Evolutionary conservation across 2,797 vertebrate species (phyloP), one percentile per base, ranked within the genome.

Genomic region (Serranus cabrilla): DNA sequence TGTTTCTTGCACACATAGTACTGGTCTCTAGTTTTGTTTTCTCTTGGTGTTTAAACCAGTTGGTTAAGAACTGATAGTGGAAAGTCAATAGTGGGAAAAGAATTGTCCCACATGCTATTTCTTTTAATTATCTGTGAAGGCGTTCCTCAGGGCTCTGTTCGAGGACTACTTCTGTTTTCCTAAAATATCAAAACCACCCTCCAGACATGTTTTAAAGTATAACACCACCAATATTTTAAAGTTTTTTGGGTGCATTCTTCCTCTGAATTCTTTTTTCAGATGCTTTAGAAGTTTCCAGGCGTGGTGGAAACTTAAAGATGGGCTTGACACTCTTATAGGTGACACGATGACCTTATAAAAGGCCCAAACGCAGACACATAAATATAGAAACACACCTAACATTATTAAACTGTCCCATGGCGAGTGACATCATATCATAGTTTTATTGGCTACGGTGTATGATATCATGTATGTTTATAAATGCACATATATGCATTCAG

Each of bases 261-360:
- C 49, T 31, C 60, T 59, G 18, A 16, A 43, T 43, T 61, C 5
- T 56, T 20, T n/a, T 21, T 34, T 46, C 7, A 1, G 3, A 39
- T 12, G 9, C 56, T 58, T 27, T 11, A 16, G 17, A 69, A 16
- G 31, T 71, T 72, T 71, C 39, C 51, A 20, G 4, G n/a, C 7
- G 0, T 31, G 49, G 18, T 81, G 74, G 71, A 83, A 76, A 80
- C 58, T 65, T 57, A 20, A 74, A 56, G 37, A 65, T 11, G 27
- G 46, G 60, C 47, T 57, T 65, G 25, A 51, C 42, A 54, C 18
- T 16, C 43, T 75, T 66, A 76, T 7, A 63, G 52, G 49, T 13
- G 27, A 61, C 56, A 63, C 1, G 2, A 31, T 84, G 84, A 85
- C 81, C 87, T 82, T 62, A 76, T 86, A 70, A 88, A 90, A 80